Conservation (phyloP, 2,113 vertebrate species). For the Ctenodactylus gundi region DNA sequence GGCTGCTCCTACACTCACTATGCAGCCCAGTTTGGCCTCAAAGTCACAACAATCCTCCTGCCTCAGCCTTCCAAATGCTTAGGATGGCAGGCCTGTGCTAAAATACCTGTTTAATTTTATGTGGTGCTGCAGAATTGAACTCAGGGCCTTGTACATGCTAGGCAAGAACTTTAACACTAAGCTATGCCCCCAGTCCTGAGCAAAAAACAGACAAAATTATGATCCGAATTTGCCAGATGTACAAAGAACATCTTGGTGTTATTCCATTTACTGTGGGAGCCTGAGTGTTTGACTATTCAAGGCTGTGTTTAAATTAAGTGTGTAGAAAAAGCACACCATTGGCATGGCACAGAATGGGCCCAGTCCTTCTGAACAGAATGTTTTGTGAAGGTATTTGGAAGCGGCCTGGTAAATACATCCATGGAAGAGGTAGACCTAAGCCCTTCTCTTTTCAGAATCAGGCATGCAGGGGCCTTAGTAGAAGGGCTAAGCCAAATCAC, state of each 20-base stretch:
- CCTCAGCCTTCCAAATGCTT: too few relatives aligned
- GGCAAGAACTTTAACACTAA: too few relatives aligned
- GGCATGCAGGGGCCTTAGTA: not conserved
- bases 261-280: not conserved
- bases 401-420: too few relatives aligned
- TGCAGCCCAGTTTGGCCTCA: too few relatives aligned
- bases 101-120: too few relatives aligned
- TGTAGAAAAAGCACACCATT: not conserved
- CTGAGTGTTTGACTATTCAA: not conserved
- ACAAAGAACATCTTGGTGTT: not conserved
- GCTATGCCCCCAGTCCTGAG: too few relatives aligned
- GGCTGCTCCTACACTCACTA: too few relatives aligned
- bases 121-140: too few relatives aligned
- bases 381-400: not conserved
- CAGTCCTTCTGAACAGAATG: fast-evolving
- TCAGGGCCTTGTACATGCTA: too few relatives aligned
- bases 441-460: fast-evolving
- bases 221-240: not conserved
- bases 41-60: too few relatives aligned
- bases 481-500: not conserved
- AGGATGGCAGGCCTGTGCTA: too few relatives aligned
- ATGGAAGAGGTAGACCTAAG: fast-evolving
- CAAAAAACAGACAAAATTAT: not conserved
- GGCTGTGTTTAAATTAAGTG: not conserved
- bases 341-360: not conserved